A percentile compares a stretch with the other conserved stretches of the same genome.
Evolutionary conservation across 1,140 invertebrate genomes (phyloP).

Genomic region (Trichomalopsis sarcophagae): DNA sequence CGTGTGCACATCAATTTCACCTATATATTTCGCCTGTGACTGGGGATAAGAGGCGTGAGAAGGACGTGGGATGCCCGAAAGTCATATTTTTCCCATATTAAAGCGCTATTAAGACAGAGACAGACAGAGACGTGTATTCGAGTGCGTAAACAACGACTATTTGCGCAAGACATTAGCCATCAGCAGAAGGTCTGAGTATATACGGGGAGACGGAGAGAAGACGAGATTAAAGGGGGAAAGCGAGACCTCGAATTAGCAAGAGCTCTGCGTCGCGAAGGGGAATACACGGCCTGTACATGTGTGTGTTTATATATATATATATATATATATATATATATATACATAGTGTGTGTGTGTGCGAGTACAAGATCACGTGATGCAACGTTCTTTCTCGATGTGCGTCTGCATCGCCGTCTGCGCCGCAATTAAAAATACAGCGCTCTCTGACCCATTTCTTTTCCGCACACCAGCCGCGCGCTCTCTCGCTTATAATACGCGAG

Average conservation of each 20-base stretch:
- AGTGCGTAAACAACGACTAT: conserved; percentile 20
- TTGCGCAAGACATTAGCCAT: conserved; percentile 39
- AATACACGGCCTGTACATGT: not conserved
- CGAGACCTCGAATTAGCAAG: conserved; percentile 44
- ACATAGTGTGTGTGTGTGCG: too few relatives aligned
- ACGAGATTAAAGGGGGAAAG: not conserved
- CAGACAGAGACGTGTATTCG: not conserved
- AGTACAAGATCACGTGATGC: conserved; percentile 52
- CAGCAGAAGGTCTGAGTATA: conserved; percentile 15
- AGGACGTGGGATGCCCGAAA: conserved; percentile 41
- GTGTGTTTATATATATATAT: not conserved
- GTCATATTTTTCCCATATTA: not conserved
- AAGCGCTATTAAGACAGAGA: not conserved
- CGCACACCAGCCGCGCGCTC: not conserved
- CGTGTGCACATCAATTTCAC: not conserved
- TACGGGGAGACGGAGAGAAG: conserved; percentile 7
- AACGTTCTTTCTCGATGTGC: conserved; percentile 48
- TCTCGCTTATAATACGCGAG: not conserved
- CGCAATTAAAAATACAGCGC: conserved; percentile 60
- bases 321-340: too few relatives aligned
- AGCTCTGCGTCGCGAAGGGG: not conserved
- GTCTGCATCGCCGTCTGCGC: conserved; percentile 55
- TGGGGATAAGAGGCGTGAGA: not conserved
- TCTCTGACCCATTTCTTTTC: conserved; percentile 56
- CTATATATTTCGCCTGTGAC: conserved; percentile 3